A percentile compares a stretch with the other conserved stretches of the same genome.
Conservation (phyloP, 2,888 invertebrate genomes). For the Lingula anatina region DNA sequence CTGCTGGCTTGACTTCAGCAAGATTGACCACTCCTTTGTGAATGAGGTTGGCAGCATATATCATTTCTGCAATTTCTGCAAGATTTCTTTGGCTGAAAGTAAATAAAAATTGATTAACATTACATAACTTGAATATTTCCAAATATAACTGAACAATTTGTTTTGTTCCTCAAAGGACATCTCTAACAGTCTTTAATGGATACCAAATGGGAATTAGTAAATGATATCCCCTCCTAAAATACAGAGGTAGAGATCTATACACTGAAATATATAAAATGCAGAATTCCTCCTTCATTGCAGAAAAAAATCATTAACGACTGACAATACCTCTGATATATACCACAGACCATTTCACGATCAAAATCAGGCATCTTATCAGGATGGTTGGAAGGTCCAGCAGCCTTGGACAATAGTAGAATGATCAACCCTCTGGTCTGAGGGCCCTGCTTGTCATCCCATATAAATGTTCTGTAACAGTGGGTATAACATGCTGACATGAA, state of each 20-base stretch:
- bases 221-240: too few species aligned
- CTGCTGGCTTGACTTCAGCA: constrained; percentile 52
- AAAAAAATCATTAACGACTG: too few species aligned
- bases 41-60: constrained; percentile 84
- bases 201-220: too few species aligned
- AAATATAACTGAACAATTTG: too few species aligned
- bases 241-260: too few species aligned
- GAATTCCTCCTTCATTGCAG: too few species aligned
- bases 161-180: too few species aligned
- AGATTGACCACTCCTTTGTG: constrained; percentile 82
- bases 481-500: constrained; percentile 18
- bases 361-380: too few species aligned
- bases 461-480: constrained; percentile 65
- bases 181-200: too few species aligned
- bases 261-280: too few species aligned
- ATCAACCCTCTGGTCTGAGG: constrained; percentile 93
- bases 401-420: constrained; percentile 84
- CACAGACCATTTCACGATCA: constrained; percentile 28
- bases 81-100: constrained; percentile 53
- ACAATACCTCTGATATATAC: constrained; percentile 43
- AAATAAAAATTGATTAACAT: constrained; percentile 2
- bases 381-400: constrained; percentile 72
- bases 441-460: constrained; percentile 87
- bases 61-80: constrained; percentile 96
- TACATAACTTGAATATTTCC: too few species aligned